Evolutionary conservation across 2,797 vertebrate genomes (phyloP), one percentile per base, ranked within the genome.

Genomic region (Echiichthys vipera): DNA sequence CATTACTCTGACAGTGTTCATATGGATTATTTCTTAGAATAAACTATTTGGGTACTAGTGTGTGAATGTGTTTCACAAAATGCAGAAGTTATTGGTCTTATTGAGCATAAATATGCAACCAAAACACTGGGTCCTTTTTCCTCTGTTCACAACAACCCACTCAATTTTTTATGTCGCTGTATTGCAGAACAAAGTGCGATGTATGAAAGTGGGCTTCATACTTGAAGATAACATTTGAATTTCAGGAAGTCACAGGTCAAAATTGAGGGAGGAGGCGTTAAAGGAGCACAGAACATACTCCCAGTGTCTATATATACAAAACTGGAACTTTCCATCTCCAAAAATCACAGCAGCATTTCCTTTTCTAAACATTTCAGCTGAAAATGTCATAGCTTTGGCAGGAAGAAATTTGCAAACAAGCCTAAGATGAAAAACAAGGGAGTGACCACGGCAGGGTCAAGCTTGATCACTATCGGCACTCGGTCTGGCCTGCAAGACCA

Each of bases 291-390:
- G 54, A 76, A 77, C 75, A 70, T 67, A 66, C 71, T 80, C 67
- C 29, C 80, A 64, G 55, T 65, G 51, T 81, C 84, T 84, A 74
- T 81, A 80, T 68, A 82, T 77, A 76, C 64, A 81, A 77, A 79
- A 81, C 61, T 66, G 32, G 74, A 78, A 83, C 70, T 66, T 77
- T 81, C 85, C 83, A 83, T 79, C 84, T 86, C 81, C 76, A 78
- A 76, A 87, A 90, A 86, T 88, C 77, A 64, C 77, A 81, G 77
- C 68, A 82, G 76, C 87, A 91, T 90, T 92, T 93, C 89, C 90
- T 84, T 88, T 85, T 69, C 62, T 57, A 89, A 91, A 91, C 87
- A 90, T 88, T 83, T 89, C 76, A 66, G 40, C 77, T 54, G 15
- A 72, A 86, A 86, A 65, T 82, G 81, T 82, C 85, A 77, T 53